Conservation (phyloP, 2,113 vertebrate species). For the Bambusicola thoracicus region DNA sequence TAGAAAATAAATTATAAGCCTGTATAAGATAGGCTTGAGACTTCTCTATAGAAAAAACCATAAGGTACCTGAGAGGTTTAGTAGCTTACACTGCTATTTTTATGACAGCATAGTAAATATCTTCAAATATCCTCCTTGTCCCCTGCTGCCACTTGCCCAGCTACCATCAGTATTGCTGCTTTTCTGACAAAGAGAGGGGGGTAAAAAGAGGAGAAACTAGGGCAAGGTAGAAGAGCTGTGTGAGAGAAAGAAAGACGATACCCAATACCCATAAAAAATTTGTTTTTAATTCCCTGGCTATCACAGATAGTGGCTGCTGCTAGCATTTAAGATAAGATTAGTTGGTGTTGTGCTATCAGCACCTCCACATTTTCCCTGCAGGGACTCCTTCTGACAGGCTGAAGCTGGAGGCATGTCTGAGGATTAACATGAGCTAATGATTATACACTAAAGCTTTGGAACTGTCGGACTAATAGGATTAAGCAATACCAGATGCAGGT, state of each 20-base stretch:
- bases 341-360: constrained; percentile 87
- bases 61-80: constrained; percentile 68
- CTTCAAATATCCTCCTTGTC: constrained; percentile 37
- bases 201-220: constrained; percentile 64
- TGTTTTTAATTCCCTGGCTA: constrained; percentile 88
- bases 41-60: constrained; percentile 57
- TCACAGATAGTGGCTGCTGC: constrained; percentile 87
- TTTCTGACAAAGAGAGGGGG: constrained; percentile 50
- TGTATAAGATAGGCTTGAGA: constrained; percentile 53
- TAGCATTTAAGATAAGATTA: constrained; percentile 92
- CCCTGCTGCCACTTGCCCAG: constrained; percentile 33
- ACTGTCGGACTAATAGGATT: constrained; percentile 92
- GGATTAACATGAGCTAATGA: constrained; percentile 92
- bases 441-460: constrained; percentile 93
- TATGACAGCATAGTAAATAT: constrained; percentile 66
- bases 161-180: constrained; percentile 43
- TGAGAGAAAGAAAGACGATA: constrained; percentile 50
- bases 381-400: constrained; percentile 89
- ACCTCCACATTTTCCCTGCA: constrained; percentile 89
- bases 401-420: constrained; percentile 87
- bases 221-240: constrained; percentile 64
- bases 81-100: constrained; percentile 62
- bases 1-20: constrained; percentile 50
- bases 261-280: constrained; percentile 83
- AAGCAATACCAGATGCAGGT: constrained; percentile 91